A percentile compares a stretch with the other conserved stretches of the same genome.
Evolutionary conservation across 2,113 vertebrate species (phyloP).

Genomic region (Bos indicus): DNA sequence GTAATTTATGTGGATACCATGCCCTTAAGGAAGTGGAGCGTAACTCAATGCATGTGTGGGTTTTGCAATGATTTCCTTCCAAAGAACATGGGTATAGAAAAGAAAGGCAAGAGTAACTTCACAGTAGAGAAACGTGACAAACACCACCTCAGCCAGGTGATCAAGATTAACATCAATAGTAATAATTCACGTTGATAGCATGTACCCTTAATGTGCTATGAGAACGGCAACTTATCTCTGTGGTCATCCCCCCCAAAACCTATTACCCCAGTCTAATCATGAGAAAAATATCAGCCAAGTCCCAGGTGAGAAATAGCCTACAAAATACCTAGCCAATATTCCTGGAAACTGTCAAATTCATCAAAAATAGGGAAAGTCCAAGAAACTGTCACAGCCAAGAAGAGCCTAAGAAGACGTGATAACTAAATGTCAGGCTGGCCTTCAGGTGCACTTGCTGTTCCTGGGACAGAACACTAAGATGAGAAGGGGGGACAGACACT

Average conservation of each 20-base stretch:
- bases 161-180: neutral
- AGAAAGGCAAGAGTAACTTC: neutral
- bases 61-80: neutral
- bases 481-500: neutral
- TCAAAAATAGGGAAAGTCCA: neutral
- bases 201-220: neutral
- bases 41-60: neutral
- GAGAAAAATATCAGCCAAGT: slow-evolving; percentile 12
- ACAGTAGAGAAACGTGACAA: neutral
- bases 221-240: neutral
- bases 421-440: neutral
- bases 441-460: neutral
- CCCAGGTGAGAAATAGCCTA: neutral
- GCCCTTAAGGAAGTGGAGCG: neutral
- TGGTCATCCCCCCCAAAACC: neutral
- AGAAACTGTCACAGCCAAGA: neutral
- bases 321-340: neutral
- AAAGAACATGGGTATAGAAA: neutral
- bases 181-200: neutral
- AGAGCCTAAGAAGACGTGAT: neutral
- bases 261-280: neutral
- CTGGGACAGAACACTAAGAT: neutral
- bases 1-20: neutral
- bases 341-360: neutral
- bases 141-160: neutral